Base-by-base conservation (phyloP, 2,888 invertebrate genomes). In the Cryptosula pallasiana region DNA sequence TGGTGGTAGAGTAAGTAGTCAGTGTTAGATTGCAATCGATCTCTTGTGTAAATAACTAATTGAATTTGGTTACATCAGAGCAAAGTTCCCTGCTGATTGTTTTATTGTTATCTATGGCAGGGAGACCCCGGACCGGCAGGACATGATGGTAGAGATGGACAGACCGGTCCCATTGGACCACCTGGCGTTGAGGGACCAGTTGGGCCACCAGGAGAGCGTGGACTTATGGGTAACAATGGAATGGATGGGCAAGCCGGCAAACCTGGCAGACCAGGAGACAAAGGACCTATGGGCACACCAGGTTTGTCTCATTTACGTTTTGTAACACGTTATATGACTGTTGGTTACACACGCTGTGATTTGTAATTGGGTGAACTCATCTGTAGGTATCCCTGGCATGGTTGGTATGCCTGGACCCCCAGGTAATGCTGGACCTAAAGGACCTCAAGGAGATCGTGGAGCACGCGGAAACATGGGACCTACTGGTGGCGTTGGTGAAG, bases 391-490 rank as follows among this genome's bases (percentile, higher is more conserved):
- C 16, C 25, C 32, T 45, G 73, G 73, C 13, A 23, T 27, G 27
- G 34, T 23, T 20, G 73, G 73, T 25, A 69, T 54, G n/a, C 27
- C 54, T 16, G 73, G 73, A 45, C 69, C 71, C 20, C 54, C 69
- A 27, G 74, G 74, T 29, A 34, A 45, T 2, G 27, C 74, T n/a
- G 76, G 76, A 3, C 9, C 54, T 32, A 63, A 73, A 71, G 76
- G 76, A 57, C 75, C 71, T 25, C 69, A 69, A 73, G 77, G 72
- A 25, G 69, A 71, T 34, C 1, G 72, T 20, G 76, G 74, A 45
- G 75, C 71, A 54, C 35, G 71, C 23, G 73, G 74, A 32, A 57
- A 27, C 9, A 29, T 34, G 32, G 74, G 76, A 25, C 72, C 72
- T 16, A 35, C 69, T 9, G 77, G 77, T 34, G 35, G 54, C 55